These are phyloP conservation scores for Pedionomus torquatus DNA, from an alignment of 2,113 vertebrate genomes.

Conservation along the genomic window DNA sequence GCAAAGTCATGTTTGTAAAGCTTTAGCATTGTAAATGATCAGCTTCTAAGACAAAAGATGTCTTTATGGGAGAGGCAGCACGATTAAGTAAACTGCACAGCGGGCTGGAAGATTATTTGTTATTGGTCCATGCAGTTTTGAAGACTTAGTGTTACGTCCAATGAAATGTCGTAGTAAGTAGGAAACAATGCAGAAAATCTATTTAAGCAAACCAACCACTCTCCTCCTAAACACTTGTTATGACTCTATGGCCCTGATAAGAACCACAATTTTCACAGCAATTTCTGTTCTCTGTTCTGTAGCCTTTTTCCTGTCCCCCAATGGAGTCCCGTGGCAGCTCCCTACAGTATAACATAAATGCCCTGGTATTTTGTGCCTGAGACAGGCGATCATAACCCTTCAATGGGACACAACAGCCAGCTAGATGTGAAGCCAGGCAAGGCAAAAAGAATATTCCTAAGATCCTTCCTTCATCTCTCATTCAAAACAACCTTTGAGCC, in stretches of 20 bases:
- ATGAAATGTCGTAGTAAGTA: not conserved
- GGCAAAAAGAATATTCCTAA: not conserved
- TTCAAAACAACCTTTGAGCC: not conserved
- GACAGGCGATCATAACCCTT: not conserved
- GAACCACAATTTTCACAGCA: not conserved
- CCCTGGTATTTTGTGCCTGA: not conserved
- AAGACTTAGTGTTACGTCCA: not conserved
- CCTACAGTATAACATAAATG: rapidly evolving
- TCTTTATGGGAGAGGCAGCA: not conserved
- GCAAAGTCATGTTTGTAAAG: not conserved
- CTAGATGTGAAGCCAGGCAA: not conserved
- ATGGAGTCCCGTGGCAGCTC: not conserved
- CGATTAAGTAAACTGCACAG: not conserved
- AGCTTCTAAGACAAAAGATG: not conserved
- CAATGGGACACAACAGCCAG: not conserved
- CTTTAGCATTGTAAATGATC: not conserved
- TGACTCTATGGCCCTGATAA: not conserved
- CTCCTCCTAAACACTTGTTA: not conserved
- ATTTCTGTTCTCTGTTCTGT: not conserved
- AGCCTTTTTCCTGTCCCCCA: not conserved
- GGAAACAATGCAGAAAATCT: not conserved
- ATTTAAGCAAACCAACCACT: not conserved
- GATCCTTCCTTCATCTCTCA: not conserved
- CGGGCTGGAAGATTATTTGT: not conserved
- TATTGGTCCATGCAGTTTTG: not conserved